These are phyloP conservation scores for Bombycilla garrulus DNA, from an alignment of 2,113 vertebrate species.

Conservation along the genomic window DNA sequence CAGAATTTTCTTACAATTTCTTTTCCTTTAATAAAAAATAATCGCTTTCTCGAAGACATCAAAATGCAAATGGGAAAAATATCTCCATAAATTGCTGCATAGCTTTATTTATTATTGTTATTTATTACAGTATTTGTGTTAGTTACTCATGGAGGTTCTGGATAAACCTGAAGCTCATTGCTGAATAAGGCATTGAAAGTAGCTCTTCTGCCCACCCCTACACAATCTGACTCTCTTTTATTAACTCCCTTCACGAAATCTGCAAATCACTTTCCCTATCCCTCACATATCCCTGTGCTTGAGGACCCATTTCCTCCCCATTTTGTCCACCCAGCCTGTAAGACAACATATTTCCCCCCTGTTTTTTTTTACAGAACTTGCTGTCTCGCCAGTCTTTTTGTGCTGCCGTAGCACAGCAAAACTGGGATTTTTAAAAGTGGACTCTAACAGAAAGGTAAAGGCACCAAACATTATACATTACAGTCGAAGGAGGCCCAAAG, in stretches of 20 bases:
- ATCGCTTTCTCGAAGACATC: neutral
- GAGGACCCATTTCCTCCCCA: neutral
- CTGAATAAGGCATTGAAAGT: neutral
- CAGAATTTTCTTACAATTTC: neutral
- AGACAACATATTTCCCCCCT: neutral
- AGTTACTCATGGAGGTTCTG: neutral
- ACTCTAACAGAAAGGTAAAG: neutral
- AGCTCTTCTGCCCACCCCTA: neutral
- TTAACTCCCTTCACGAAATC: neutral
- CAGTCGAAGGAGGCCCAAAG: neutral
- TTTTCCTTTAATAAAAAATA: neutral
- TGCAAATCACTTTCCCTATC: neutral
- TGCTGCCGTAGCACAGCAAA: neutral
- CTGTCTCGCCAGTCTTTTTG: rapidly evolving
- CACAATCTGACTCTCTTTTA: neutral
- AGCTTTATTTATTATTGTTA: constrained; percentile 5
- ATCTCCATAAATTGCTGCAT: neutral
- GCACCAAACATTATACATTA: neutral
- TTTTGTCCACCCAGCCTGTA: neutral
- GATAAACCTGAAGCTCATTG: neutral
- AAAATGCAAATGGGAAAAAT: constrained; percentile 17
- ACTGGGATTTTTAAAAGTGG: neutral
- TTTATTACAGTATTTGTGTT: constrained; percentile 6
- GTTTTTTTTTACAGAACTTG: neutral
- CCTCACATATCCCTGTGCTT: neutral